Percentiles rank a stretch among this genome's conserved stretches.
Conservation (phyloP, 2,797 vertebrate genomes). For the Luscinia luscinia region DNA sequence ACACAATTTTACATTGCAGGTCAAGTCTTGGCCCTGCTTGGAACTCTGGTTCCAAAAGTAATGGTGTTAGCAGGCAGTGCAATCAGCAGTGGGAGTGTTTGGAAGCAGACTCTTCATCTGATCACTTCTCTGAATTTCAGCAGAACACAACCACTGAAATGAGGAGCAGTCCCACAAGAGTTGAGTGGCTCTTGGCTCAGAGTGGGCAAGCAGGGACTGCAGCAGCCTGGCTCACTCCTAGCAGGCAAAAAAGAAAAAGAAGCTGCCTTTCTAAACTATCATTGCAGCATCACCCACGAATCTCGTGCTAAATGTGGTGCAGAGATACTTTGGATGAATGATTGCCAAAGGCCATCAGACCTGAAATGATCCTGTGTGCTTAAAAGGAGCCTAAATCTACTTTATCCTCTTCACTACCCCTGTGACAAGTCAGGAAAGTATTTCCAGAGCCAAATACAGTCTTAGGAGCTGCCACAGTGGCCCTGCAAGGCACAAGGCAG, state of each 20-base stretch:
- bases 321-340: neutral
- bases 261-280: neutral
- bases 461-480: accelerated
- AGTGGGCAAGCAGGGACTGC: accelerated
- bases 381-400: neutral
- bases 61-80: neutral
- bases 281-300: neutral
- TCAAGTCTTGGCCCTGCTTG: neutral
- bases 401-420: neutral
- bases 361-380: accelerated
- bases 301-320: neutral
- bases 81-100: neutral
- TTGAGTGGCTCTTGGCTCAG: neutral
- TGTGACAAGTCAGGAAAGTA: neutral
- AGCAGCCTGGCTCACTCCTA: neutral
- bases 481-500: neutral
- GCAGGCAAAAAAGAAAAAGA: neutral
- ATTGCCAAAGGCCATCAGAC: neutral
- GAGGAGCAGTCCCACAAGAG: neutral
- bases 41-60: neutral
- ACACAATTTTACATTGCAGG: neutral
- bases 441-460: neutral
- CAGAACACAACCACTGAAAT: neutral
- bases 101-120: neutral
- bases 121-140: neutral